Evolutionary conservation across 1,140 invertebrate species (phyloP), one percentile per base, ranked within the genome.

Genomic region (Brachionus calyciflorus): DNA sequence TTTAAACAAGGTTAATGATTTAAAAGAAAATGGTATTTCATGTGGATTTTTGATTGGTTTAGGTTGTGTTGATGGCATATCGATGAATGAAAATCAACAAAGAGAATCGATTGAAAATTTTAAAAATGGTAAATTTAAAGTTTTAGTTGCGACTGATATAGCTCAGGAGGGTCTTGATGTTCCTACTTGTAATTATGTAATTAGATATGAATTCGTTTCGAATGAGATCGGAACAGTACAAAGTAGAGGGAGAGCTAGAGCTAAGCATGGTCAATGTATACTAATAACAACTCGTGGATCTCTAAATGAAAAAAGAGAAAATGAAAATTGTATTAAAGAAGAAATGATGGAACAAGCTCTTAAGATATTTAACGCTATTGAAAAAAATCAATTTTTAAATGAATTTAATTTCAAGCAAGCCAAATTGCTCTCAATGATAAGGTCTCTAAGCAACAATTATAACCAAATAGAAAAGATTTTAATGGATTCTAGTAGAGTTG

Each of bases 171-270:
- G 78, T 4, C 17, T 78, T 5, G 78, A 78, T 76, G 46, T 77
- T 1, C 73, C 78, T 17, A 40, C 33, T 33, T 78, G 78, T 76
- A 77, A 77, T 44, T 77, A 57, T 48, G 70, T 78, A 1, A 77
- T 78, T n/a, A 28, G 77, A 53, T 78, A 78, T 57, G 76, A 78
- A 26, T 78, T 78, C 49, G 78, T 78, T 21, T 76, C 68, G 21
- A 78, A 78, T 33, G 78, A 78, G 53, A 78, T 78, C 4, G 78
- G 78, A 12, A 65, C 78, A 7, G 78, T 78, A 19, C 78, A 78
- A 63, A 65, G 73, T 53, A 30, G 75, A 10, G 78, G 78, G 14
- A 37, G 78, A 28, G 46, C 78, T 5, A 17, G 78, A 28, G 78
- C 78, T n/a, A 6, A 12, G 30, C 51, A 77, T n/a, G 76, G 78